phyloP scores from a whole-genome alignment of 2,113 vertebrate species.

The Aix galericulata region DNA sequence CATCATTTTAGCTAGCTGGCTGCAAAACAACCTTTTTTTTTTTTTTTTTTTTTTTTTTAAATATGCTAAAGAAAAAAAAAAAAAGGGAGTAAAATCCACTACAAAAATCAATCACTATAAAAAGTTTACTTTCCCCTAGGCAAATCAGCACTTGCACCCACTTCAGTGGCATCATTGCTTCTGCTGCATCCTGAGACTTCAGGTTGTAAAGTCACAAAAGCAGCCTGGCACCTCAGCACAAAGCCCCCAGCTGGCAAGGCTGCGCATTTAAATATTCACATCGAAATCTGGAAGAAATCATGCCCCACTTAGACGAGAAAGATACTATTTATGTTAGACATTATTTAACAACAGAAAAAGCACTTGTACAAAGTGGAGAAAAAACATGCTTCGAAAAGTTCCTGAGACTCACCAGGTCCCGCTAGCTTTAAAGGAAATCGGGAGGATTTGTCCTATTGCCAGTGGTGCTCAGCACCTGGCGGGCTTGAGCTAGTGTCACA shows the following conservation, averaged over 20 bases:
- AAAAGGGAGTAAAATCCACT: not conserved
- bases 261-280: not conserved
- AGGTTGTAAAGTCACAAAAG: not conserved
- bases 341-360: not conserved
- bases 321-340: not conserved
- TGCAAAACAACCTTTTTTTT: not conserved
- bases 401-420: not conserved
- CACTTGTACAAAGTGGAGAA: not conserved
- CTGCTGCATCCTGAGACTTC: not conserved
- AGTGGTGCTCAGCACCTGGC: not conserved
- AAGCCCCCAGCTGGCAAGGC: not conserved
- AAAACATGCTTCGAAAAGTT: not conserved
- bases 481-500: not conserved
- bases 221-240: not conserved
- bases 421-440: not conserved
- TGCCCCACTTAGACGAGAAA: not conserved
- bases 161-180: not conserved
- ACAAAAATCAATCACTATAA: not conserved
- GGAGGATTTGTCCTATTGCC: not conserved
- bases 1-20: not conserved
- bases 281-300: slow-evolving; percentile 21
- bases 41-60: not conserved
- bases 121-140: not conserved
- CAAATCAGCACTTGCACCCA: not conserved
- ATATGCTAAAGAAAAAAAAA: not conserved